A percentile compares a stretch with the other conserved stretches of the same genome.
These are phyloP conservation scores for Scaptodrosophila lebanonensis DNA, from an alignment of 1,140 invertebrate species.

Conservation along the genomic window DNA sequence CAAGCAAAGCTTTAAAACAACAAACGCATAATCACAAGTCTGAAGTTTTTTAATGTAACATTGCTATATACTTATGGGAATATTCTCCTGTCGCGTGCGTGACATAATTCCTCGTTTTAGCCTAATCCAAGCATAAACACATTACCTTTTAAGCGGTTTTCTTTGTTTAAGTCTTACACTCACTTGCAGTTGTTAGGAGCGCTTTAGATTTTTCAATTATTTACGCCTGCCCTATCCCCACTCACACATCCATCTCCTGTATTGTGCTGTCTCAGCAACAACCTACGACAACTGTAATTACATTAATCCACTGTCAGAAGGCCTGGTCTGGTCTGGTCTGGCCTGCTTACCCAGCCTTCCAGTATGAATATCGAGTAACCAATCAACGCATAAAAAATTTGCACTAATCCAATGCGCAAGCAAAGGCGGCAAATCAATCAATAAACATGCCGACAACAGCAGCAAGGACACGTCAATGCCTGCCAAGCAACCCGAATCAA, in stretches of 20 bases:
- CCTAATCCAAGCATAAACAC: no score
- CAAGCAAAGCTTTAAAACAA: no score
- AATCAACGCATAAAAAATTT: conserved; percentile 55
- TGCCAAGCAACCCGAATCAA: conserved; percentile 62
- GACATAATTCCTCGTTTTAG: no score
- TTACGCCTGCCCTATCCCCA: not conserved
- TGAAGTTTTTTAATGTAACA: no score
- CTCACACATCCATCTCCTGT: conserved; percentile 13
- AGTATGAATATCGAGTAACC: conserved; percentile 71
- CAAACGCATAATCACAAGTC: no score
- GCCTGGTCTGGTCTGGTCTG: conserved; percentile 2
- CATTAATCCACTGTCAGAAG: conserved; percentile 64
- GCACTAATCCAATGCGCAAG: conserved; percentile 54
- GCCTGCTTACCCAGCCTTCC: conserved; percentile 24
- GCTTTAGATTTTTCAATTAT: no score
- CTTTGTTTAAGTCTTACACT: no score
- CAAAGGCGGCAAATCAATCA: conserved; percentile 63
- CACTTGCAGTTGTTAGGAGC: no score
- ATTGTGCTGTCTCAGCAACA: conserved; percentile 31
- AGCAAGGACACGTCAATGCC: conserved; percentile 27
- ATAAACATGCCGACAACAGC: conserved; percentile 16
- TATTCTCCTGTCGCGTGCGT: no score
- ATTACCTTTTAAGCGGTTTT: no score
- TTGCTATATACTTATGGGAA: no score
- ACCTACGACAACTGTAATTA: conserved; percentile 65